Conservation (phyloP, 2,888 invertebrate species). For the Amblyjoppa proteus region DNA sequence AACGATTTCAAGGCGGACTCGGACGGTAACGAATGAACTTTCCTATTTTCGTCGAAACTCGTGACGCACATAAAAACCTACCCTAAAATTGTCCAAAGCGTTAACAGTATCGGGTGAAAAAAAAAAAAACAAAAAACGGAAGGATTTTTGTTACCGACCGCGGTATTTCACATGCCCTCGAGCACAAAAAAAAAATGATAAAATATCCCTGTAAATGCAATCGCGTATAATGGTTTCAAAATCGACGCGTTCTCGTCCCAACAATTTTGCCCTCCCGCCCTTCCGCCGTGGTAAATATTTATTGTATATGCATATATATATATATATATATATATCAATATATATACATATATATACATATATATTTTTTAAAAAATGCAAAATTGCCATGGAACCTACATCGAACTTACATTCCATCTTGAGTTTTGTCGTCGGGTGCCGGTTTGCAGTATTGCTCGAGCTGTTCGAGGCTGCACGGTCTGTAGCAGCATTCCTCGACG, state of each 20-base stretch:
- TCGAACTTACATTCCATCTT: slow-evolving; percentile 75
- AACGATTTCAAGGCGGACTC: not conserved
- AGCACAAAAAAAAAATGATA: too few species aligned
- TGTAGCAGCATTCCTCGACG: slow-evolving; percentile 82
- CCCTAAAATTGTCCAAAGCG: too few species aligned
- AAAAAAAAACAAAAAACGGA: too few species aligned
- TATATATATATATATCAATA: not conserved
- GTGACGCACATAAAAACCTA: not conserved
- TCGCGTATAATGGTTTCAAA: too few species aligned
- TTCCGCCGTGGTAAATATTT: too few species aligned
- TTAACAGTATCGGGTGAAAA: too few species aligned
- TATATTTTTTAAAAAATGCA: slow-evolving; percentile 1
- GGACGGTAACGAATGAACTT: not conserved
- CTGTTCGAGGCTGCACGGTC: slow-evolving; percentile 77
- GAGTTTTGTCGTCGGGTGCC: slow-evolving; percentile 65
- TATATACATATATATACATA: not conserved
- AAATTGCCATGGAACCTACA: slow-evolving; percentile 70
- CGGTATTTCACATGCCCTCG: too few species aligned
- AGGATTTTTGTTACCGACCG: too few species aligned
- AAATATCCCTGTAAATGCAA: too few species aligned
- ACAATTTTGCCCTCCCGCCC: too few species aligned
- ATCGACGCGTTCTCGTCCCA: too few species aligned
- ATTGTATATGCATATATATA: too few species aligned
- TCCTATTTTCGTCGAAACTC: not conserved
- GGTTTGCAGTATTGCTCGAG: slow-evolving; percentile 82